Evolutionary conservation across 2,797 vertebrate genomes (phyloP).

Genomic region (Sebastes flavidus): DNA sequence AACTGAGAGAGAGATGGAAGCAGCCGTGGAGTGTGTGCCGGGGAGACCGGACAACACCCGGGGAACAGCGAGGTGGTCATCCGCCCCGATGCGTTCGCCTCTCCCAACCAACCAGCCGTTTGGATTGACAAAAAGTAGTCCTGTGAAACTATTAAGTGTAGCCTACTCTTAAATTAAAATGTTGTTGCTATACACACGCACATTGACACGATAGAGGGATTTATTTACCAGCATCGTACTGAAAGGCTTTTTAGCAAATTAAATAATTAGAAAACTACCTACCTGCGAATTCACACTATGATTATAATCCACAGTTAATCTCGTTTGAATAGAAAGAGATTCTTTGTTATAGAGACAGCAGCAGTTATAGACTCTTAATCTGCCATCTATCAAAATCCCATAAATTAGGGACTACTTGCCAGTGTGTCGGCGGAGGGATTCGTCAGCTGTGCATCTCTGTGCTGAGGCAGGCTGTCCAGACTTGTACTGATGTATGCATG

Average conservation of each 20-base stretch:
- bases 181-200: not conserved
- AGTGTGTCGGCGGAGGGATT: slow-evolving; percentile 83
- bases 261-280: not conserved
- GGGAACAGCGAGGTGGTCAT: slow-evolving; percentile 69
- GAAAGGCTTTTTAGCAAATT: not conserved
- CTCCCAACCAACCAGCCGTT: slow-evolving; percentile 73
- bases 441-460: slow-evolving; percentile 81
- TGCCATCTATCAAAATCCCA: slow-evolving; percentile 60
- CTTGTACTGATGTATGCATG: slow-evolving; percentile 79
- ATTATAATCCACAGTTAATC: not conserved
- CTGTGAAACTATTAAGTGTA: slow-evolving; percentile 34
- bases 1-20: slow-evolving; percentile 67
- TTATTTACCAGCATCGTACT: not conserved
- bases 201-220: not conserved
- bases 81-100: slow-evolving; percentile 77
- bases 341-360: not conserved
- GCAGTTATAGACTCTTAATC: slow-evolving; percentile 34
- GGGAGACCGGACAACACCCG: slow-evolving; percentile 75
- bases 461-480: slow-evolving; percentile 83
- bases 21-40: slow-evolving; percentile 62
- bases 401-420: slow-evolving; percentile 80
- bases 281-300: not conserved
- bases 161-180: not conserved
- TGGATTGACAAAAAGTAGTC: slow-evolving; percentile 77
- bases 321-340: not conserved